These are phyloP conservation scores for Manis javanica DNA, from an alignment of 2,797 vertebrate species.

Conservation along the genomic window DNA sequence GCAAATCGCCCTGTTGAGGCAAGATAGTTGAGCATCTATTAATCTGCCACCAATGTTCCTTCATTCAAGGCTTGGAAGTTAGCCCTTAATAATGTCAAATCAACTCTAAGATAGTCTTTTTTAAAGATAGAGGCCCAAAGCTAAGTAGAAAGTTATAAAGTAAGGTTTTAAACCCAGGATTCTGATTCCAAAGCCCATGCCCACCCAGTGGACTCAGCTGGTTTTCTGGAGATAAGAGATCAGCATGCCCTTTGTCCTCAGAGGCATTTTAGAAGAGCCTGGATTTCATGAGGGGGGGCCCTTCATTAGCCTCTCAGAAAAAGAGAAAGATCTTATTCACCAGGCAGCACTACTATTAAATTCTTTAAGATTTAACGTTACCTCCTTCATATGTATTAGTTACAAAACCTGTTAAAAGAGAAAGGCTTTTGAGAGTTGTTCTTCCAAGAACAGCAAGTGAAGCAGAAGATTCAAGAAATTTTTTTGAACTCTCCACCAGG, in stretches of 20 bases:
- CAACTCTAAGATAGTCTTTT: slow-evolving; percentile 12
- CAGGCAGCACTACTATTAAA: slow-evolving; percentile 25
- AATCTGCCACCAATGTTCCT: slow-evolving; percentile 13
- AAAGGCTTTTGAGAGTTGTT: not conserved
- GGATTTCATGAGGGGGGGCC: not conserved
- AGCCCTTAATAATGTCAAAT: slow-evolving; percentile 17
- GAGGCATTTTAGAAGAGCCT: not conserved
- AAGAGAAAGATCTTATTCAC: not conserved
- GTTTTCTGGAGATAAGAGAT: slow-evolving; percentile 15
- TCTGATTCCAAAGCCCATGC: slow-evolving; percentile 38
- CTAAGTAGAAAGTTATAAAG: not conserved
- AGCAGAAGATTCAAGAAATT: slow-evolving; percentile 21
- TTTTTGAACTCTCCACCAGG: not conserved
- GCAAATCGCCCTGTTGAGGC: not conserved
- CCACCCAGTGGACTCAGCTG: not conserved
- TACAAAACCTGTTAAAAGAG: slow-evolving; percentile 30
- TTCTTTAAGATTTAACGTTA: slow-evolving; percentile 53
- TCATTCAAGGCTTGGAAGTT: slow-evolving; percentile 2
- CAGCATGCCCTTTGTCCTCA: not conserved
- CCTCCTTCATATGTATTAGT: not conserved
- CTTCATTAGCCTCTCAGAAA: slow-evolving; percentile 20
- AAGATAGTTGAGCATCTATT: slow-evolving; percentile 14
- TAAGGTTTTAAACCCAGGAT: slow-evolving; percentile 13
- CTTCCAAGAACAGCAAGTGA: slow-evolving; percentile 46
- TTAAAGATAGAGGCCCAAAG: slow-evolving; percentile 26